Base-by-base conservation (phyloP, 2,113 vertebrate species). In the Labeo catla region DNA sequence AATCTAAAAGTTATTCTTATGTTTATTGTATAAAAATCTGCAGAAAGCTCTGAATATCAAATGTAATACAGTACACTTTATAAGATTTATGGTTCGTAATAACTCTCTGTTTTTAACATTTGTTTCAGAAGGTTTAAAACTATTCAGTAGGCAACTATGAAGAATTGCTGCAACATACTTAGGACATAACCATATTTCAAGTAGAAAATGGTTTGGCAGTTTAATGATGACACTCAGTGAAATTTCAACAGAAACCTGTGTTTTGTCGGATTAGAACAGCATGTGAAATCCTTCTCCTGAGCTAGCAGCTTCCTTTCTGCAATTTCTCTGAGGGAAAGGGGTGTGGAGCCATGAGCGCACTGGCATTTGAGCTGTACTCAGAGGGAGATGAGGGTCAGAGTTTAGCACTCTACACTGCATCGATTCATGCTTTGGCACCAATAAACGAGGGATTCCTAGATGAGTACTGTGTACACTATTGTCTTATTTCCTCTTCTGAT, bases 381-480 rank as follows among this genome's bases (percentile, higher is more conserved):
- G 2, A 39, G 6, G 19, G 36, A 73, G 34, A 59, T 16, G 28
- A 15, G 21, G 82, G 50, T 73, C 36, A 84, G 57, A 73, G 50
- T 73, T 59, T 45, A 73, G 34, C 19, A 59, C 49, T 73, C 50
- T 57, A 70, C 66, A 73, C 36, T 39, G 10, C 50, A 57, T 28
- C 23, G 43, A 83, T 23, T 83, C 49, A 82, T 54, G 47, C 16
- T 83, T 83, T 83, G 81, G 81, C 63, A 59, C 49, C 36, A 73
- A 59, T 73, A 84, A 59, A 73, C 57, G 6, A 21, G 52, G 34
- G 23, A 73, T 57, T 43, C 34, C 49, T 45, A 54, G 34, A 34
- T 70, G 47, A 54, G 28, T n/a, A 34, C 19, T 52, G 43, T 47
- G 16, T 45, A 81, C 39, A 0, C 43, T 4, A 81, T 81, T 81